Conservation (phyloP, 2,113 vertebrate species). For the Nibea albiflora region DNA sequence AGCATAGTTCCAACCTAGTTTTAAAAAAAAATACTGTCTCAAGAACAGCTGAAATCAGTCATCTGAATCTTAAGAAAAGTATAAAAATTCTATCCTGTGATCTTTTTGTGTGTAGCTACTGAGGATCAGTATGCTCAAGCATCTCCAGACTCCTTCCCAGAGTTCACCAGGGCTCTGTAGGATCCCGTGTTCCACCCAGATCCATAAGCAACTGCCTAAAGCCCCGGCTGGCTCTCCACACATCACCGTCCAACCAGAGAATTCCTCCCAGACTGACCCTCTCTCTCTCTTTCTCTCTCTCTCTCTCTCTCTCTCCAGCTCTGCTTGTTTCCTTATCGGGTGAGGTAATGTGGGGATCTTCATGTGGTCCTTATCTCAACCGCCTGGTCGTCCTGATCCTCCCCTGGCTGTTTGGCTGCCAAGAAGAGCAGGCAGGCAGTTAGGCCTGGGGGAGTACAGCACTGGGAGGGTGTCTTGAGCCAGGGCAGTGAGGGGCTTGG, state of each 20-base stretch:
- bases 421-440: constrained; percentile 73
- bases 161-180: constrained; percentile 18
- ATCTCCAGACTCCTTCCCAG: constrained; percentile 3
- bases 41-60: constrained; percentile 34
- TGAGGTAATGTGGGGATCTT: constrained; percentile 85
- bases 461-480: constrained; percentile 57
- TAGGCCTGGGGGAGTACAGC: constrained; percentile 73
- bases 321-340: constrained; percentile 79
- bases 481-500: constrained; percentile 76
- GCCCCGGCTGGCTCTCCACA: constrained; percentile 8
- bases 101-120: background rate
- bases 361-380: constrained; percentile 82
- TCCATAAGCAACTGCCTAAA: constrained; percentile 2
- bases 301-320: constrained; percentile 42
- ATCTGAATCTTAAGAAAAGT: constrained; percentile 6
- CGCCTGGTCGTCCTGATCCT: constrained; percentile 73
- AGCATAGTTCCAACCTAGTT: constrained; percentile 8
- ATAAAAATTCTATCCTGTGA: background rate
- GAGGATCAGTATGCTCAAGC: background rate
- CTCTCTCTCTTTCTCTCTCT: constrained; percentile 46
- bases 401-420: constrained; percentile 76
- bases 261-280: constrained; percentile 49
- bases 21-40: background rate
- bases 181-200: constrained; percentile 13
- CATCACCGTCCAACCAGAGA: constrained; percentile 36